Evolutionary conservation across 2,888 invertebrate genomes (phyloP), one percentile per base, ranked within the genome.

Genomic region (Cinara cedri): DNA sequence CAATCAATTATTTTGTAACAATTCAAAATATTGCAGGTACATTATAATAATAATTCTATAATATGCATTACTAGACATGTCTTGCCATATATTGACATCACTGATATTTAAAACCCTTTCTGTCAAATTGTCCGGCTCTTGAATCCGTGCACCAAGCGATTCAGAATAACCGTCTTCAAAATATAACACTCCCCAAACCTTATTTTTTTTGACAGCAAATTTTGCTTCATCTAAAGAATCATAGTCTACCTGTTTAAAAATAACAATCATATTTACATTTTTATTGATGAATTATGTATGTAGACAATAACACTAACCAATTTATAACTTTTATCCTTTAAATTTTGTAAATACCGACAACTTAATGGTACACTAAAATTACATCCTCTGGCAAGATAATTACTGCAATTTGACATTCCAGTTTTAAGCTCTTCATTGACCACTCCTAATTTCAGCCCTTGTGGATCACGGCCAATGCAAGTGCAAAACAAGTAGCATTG

Each of bases 401-500:
- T 55, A 21, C 71, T 54, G 49, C 82, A 82, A 65, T 75, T 81
- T 1, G 78, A 72, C 46, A 82, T 74, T 46, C 62, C 75, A 0
- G 46, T 72, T 74, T 19, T 82, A 84, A 80, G 86, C 86, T 97
- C 96, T 83, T 93, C 87, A 87, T 96, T 96, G 24, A 94, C 91
- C 34, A 95, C 89, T 0, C 92, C 94, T 57, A 97, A 85, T 70
- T 89, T 90, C 0, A 97, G 87, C 21, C 92, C 91, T 10, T 88
- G 87, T 0, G 95, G 95, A 85, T 94, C 93, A 84, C 93, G 93
- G n/a, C 95, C 95, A 83, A 95, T 93, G 26, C 96, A 92, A 65
- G 93, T 87, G 85, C 96, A 96, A 87, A 96, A 96, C 63, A 97
- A 87, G 46, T 95, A 87, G 84, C 94, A 94, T 87, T 96, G 95